These are phyloP conservation scores for Mamestra configurata DNA, from an alignment of 1,140 invertebrate species.

Conservation along the genomic window DNA sequence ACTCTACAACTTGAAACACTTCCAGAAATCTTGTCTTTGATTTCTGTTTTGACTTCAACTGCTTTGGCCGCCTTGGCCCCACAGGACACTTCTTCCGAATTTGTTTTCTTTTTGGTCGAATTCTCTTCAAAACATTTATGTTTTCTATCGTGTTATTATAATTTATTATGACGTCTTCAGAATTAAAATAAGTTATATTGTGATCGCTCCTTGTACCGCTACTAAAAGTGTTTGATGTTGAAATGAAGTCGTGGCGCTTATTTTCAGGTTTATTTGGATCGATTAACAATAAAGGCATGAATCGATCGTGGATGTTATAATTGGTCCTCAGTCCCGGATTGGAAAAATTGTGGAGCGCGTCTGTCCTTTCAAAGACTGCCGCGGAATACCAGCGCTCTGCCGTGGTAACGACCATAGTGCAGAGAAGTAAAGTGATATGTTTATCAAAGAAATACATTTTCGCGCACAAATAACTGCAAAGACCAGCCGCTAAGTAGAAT, in stretches of 20 bases:
- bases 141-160: constrained; percentile 36
- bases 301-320: constrained; percentile 29
- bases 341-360: not conserved
- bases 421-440: constrained; percentile 37
- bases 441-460: constrained; percentile 45
- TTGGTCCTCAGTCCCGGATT: not conserved
- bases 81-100: constrained; percentile 56
- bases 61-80: constrained; percentile 50
- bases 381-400: constrained; percentile 60
- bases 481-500: constrained; percentile 20
- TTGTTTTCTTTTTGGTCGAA: constrained; percentile 58
- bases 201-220: not conserved
- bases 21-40: constrained; percentile 87
- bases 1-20: constrained; percentile 92
- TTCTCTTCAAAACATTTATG: constrained; percentile 27
- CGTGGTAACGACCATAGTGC: constrained; percentile 21
- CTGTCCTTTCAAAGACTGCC: constrained; percentile 46
- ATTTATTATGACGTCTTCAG: not conserved
- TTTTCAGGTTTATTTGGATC: constrained; percentile 1
- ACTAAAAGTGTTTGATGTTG: not conserved
- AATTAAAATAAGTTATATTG: not conserved
- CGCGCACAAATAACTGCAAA: not conserved
- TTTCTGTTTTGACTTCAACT: constrained; percentile 47
- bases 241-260: not conserved
- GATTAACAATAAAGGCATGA: constrained; percentile 29